phyloP scores from a whole-genome alignment of 2,888 invertebrate species.

The Melitaea athalia region DNA sequence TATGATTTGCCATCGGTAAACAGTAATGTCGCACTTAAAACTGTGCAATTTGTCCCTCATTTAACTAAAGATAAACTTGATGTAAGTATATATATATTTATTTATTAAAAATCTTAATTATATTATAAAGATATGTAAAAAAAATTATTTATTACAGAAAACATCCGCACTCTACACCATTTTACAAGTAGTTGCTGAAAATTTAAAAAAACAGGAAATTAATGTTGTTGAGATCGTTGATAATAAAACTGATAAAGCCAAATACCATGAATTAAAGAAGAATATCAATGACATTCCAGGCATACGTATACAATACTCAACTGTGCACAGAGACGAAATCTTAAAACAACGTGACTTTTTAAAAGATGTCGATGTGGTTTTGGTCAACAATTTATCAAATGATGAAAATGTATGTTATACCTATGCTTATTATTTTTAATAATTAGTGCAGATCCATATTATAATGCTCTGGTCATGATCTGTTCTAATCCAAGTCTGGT shows the following conservation, averaged over 20 bases:
- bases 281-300: constrained; percentile 37
- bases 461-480: too few relatives aligned
- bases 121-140: neutral
- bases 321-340: constrained; percentile 32
- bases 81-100: constrained; percentile 46
- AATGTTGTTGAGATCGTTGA: constrained; percentile 45
- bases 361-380: constrained; percentile 41
- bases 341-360: constrained; percentile 26
- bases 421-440: neutral
- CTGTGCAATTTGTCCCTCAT: constrained; percentile 49
- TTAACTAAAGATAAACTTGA: constrained; percentile 39
- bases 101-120: neutral
- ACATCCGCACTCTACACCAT: constrained; percentile 40
- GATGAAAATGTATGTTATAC: constrained; percentile 41
- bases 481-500: too few relatives aligned
- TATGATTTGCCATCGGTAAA: constrained; percentile 41
- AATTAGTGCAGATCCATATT: too few relatives aligned
- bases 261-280: constrained; percentile 26
- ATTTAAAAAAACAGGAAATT: constrained; percentile 44
- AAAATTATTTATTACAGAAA: constrained; percentile 38
- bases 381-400: constrained; percentile 42
- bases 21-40: constrained; percentile 39
- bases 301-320: constrained; percentile 36
- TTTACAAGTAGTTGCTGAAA: constrained; percentile 52
- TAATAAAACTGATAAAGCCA: constrained; percentile 20